phyloP scores from a whole-genome alignment of 1,140 invertebrate genomes.

The Orussus abietinus region DNA sequence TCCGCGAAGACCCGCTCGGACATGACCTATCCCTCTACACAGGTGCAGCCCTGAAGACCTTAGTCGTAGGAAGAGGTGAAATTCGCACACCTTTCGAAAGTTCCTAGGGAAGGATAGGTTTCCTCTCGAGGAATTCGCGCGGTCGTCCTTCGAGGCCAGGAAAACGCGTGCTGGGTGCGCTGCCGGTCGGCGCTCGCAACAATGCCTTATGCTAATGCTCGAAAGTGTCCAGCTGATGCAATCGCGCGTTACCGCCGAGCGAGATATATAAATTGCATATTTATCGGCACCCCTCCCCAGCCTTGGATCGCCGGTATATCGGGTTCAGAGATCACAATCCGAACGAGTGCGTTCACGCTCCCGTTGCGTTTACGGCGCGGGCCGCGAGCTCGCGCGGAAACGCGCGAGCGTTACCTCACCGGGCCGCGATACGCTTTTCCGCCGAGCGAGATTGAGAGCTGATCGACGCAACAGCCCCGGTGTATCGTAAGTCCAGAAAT shows the following conservation, averaged over 20 bases:
- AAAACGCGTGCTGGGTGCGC: too few species aligned
- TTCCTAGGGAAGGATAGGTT: too few species aligned
- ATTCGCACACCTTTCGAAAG: too few species aligned
- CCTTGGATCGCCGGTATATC: slow-evolving; percentile 23
- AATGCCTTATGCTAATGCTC: slow-evolving; percentile 36
- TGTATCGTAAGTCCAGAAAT: neutral
- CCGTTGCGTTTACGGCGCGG: slow-evolving; percentile 19
- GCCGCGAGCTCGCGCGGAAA: neutral
- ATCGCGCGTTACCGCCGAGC: slow-evolving; percentile 26
- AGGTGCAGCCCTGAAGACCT: too few species aligned
- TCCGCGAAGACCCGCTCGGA: too few species aligned
- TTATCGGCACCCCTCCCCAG: slow-evolving; percentile 25
- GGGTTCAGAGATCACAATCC: slow-evolving; percentile 29
- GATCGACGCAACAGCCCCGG: neutral
- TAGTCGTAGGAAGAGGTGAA: too few species aligned
- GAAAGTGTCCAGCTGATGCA: slow-evolving; percentile 38
- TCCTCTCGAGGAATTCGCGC: too few species aligned
- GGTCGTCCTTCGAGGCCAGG: too few species aligned
- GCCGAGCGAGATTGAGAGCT: neutral
- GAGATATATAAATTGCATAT: slow-evolving; percentile 41
- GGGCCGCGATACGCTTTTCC: neutral
- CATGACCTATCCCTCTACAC: too few species aligned
- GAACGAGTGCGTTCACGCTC: slow-evolving; percentile 27
- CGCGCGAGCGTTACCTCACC: neutral
- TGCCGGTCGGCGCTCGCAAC: slow-evolving; percentile 29